Evolutionary conservation across 2,888 invertebrate genomes (phyloP), one percentile per base, ranked within the genome.

Genomic region (Synergus japonicus): DNA sequence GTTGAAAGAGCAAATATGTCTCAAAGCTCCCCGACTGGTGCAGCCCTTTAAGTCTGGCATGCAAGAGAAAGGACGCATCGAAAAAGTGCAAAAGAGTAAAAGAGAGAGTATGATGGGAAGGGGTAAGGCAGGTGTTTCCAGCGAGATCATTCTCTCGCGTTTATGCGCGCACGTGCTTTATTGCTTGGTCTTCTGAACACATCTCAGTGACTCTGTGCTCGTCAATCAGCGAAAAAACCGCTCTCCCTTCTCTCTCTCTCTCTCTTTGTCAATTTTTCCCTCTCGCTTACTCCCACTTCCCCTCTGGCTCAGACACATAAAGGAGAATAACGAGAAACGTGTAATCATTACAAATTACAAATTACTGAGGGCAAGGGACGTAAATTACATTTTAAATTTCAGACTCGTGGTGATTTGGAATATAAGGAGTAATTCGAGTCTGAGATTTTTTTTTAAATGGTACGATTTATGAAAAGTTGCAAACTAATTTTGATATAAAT

Each of bases 141-240:
- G 76, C 64, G 83, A 85, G 88, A 87, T 89, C 88, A 85, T 88
- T 88, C 89, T 87, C 87, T 87, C 86, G 86, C 89, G 86, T 89
- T 90, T 89, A 88, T 88, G 87, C 89, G 88, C 87, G 90, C 89
- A 89, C 90, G 90, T 91, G 90, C 89, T 91, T 91, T 90, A 91
- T 90, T 89, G 88, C 89, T 83, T 79, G 83, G 85, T 86, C 87
- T 86, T 84, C 79, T 84, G 84, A 83, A 86, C 86, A 83, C 87
- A 88, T 87, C 87, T 86, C 88, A 85, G 87, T 87, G 89, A 89
- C 89, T 89, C 85, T 78, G 82, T 81, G 88, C 90, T 91, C 91
- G 91, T 91, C 91, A 91, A 91, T 91, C 91, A 91, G 89, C 87
- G 83, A 85, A 85, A 85, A 86, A 87, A 85, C 86, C 85, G 81